These are phyloP conservation scores for Neoaliturus tenellus DNA, from an alignment of 2,888 invertebrate species.

Conservation along the genomic window DNA sequence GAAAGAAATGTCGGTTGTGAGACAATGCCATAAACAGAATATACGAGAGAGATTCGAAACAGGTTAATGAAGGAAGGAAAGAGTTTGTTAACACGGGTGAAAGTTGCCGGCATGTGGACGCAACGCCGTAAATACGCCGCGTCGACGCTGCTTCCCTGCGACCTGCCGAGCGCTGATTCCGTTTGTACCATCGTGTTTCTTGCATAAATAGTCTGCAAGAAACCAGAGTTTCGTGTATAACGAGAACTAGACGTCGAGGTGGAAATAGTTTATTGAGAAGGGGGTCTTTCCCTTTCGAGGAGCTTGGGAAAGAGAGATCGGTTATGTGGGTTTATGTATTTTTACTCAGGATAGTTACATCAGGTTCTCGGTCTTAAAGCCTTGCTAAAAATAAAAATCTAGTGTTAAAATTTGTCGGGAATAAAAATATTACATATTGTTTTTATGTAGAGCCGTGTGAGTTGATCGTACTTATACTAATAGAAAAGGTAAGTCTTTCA, in stretches of 20 bases:
- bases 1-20: constrained; percentile 46
- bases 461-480: no score
- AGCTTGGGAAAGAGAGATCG: not conserved
- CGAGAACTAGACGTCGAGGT: not conserved
- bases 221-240: not conserved
- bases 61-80: constrained; percentile 52
- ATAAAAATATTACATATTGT: no score
- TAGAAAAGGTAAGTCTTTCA: no score
- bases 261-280: not conserved
- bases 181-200: not conserved
- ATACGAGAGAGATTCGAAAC: constrained; percentile 48
- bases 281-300: not conserved
- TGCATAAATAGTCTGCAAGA: not conserved
- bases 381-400: no score
- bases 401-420: no score
- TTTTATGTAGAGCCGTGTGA: no score
- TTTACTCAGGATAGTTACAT: no score
- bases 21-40: constrained; percentile 52
- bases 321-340: no score
- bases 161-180: not conserved
- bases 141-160: constrained; percentile 9
- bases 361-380: no score
- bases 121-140: constrained; percentile 27
- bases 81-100: constrained; percentile 40
- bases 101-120: constrained; percentile 49